Percentiles rank a stretch among this genome's conserved stretches.
phyloP scores from a whole-genome alignment of 2,888 invertebrate genomes.

The Eurois occulta region DNA sequence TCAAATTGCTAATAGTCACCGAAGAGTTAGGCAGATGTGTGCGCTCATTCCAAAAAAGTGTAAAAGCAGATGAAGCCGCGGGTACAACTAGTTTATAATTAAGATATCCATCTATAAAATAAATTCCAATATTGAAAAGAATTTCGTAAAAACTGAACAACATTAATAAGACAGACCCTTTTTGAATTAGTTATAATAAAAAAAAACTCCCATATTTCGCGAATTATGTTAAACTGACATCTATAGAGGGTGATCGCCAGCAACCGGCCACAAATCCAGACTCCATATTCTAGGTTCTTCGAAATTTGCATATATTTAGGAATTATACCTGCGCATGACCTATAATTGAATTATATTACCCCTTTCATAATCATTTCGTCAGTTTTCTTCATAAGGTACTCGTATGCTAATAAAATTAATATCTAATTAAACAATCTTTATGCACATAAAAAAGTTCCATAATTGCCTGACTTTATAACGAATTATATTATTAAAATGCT shows the following conservation, averaged over 20 bases:
- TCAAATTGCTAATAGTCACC: not conserved
- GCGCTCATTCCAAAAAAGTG: not conserved
- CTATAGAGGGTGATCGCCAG: too few relatives aligned
- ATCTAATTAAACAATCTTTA: constrained; percentile 20
- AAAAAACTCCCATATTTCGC: too few relatives aligned
- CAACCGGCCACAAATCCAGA: too few relatives aligned
- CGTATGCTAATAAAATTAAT: constrained; percentile 10
- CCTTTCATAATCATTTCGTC: not conserved
- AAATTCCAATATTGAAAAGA: constrained; percentile 14
- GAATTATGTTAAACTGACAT: too few relatives aligned
- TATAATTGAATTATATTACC: not conserved
- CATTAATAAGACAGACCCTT: constrained; percentile 39
- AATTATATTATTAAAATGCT: not conserved
- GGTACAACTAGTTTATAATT: constrained; percentile 29
- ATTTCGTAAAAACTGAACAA: constrained; percentile 14
- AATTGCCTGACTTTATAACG: not conserved
- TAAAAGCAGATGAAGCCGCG: not conserved
- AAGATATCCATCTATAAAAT: constrained; percentile 34
- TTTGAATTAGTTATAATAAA: constrained; percentile 26
- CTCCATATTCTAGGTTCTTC: not conserved
- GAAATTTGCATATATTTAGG: not conserved
- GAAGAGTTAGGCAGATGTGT: not conserved
- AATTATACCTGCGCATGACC: not conserved
- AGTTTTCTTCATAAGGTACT: constrained; percentile 3
- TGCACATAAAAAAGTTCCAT: constrained; percentile 3